phyloP scores from a whole-genome alignment of 2,888 invertebrate species.

The Dendrolimus pini region DNA sequence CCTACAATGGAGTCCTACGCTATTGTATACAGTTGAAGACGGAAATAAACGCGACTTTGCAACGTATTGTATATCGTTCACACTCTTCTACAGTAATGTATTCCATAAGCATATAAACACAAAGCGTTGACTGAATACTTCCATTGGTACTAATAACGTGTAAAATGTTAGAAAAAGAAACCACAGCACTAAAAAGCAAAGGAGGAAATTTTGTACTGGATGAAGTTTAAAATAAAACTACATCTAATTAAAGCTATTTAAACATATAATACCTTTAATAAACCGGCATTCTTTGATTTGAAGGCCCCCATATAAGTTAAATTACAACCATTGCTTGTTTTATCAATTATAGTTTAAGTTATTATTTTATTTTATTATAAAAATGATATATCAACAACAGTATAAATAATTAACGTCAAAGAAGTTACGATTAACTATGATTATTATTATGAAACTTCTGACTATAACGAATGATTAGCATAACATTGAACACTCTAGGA shows the following conservation, averaged over 20 bases:
- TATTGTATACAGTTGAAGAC: no score
- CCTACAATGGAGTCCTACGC: no score
- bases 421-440: background rate
- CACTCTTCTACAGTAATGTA: no score
- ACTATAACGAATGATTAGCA: constrained; percentile 14
- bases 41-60: no score
- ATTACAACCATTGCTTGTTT: constrained; percentile 24
- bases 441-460: constrained; percentile 2
- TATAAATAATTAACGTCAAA: constrained; percentile 1
- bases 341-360: background rate
- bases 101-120: no score
- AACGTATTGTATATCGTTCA: no score
- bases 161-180: no score
- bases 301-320: constrained; percentile 67
- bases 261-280: constrained; percentile 46
- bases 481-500: constrained; percentile 50
- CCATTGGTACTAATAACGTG: no score
- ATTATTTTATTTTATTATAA: background rate
- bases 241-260: background rate
- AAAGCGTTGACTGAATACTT: no score
- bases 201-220: background rate
- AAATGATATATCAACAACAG: background rate
- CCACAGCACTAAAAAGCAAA: background rate
- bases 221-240: background rate
- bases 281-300: constrained; percentile 60